Conservation (phyloP, 2,797 vertebrate genomes). For the Catamblyrhynchus diadema region DNA sequence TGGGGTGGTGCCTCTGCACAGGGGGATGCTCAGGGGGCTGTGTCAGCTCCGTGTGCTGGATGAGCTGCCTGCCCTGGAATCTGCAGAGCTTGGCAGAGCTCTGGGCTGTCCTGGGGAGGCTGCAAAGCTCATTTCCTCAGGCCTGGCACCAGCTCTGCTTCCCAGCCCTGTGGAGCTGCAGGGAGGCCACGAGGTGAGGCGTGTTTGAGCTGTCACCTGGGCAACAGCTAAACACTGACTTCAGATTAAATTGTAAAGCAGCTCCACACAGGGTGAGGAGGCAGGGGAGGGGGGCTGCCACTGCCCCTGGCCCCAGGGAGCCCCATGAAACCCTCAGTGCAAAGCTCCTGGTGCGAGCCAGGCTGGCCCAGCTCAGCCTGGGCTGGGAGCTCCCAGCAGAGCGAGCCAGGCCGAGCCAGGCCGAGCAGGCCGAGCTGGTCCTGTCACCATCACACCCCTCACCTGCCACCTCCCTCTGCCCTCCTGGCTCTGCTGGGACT, state of each 20-base stretch:
- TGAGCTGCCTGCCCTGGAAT: slow-evolving; percentile 1
- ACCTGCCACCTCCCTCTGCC: neutral
- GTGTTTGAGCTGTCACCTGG: slow-evolving; percentile 72
- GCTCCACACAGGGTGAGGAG: neutral
- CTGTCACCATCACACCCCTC: neutral
- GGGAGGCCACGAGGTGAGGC: slow-evolving; percentile 38
- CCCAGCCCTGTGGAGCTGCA: neutral
- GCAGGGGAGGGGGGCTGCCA: neutral
- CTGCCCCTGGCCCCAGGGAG: neutral
- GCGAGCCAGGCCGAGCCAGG: neutral
- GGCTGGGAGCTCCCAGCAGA: neutral
- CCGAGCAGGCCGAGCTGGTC: neutral
- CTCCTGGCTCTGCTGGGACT: neutral
- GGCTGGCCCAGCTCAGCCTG: neutral
- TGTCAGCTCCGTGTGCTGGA: neutral
- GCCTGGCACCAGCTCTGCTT: slow-evolving; percentile 22
- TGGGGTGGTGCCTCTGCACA: neutral
- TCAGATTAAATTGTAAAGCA: slow-evolving; percentile 54
- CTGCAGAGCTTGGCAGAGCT: neutral
- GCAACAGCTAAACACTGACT: slow-evolving; percentile 74
- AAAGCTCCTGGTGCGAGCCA: neutral
- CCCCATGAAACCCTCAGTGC: neutral
- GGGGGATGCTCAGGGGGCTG: neutral
- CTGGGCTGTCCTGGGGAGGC: slow-evolving; percentile 24
- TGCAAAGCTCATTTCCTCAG: slow-evolving; percentile 45